Percentiles rank a stretch among this genome's conserved stretches.
phyloP scores from a whole-genome alignment of 2,888 invertebrate species.

The Acleris sparsana region DNA sequence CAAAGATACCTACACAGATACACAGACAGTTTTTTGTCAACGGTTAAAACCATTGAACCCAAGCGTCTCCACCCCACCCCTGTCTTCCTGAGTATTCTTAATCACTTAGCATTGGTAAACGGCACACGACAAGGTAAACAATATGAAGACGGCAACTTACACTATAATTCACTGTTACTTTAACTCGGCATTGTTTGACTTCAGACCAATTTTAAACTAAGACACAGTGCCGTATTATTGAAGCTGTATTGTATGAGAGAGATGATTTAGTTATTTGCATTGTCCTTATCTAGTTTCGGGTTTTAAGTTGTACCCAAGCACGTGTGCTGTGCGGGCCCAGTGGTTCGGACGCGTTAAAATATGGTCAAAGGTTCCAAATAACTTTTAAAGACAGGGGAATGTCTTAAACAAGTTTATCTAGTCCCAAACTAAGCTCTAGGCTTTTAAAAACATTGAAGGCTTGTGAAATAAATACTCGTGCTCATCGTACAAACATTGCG shows the following conservation, averaged over 20 bases:
- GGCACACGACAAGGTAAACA: conserved; percentile 82
- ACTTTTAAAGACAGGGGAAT: too few species aligned
- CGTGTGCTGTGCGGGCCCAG: too few species aligned
- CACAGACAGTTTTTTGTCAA: background rate
- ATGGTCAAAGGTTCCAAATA: too few species aligned
- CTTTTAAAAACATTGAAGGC: too few species aligned
- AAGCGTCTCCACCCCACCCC: conserved; percentile 48
- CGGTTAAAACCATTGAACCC: background rate
- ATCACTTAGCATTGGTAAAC: conserved; percentile 82
- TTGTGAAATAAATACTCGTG: too few species aligned
- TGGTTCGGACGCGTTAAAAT: too few species aligned
- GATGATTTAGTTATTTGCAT: conserved; percentile 36
- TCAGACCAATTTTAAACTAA: conserved; percentile 56
- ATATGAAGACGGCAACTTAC: conserved; percentile 80
- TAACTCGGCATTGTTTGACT: conserved; percentile 69
- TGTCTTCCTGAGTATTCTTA: conserved; percentile 73
- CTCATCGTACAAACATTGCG: too few species aligned
- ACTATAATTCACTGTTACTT: conserved; percentile 75
- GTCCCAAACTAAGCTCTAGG: too few species aligned
- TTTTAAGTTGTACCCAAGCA: background rate
- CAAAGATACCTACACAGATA: too few species aligned
- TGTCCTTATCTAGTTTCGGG: conserved; percentile 17
- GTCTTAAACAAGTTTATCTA: too few species aligned
- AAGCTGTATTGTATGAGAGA: conserved; percentile 38
- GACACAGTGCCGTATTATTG: conserved; percentile 54